Evolutionary conservation across 2,113 vertebrate genomes (phyloP).

Genomic region (Semicossyphus pulcher): DNA sequence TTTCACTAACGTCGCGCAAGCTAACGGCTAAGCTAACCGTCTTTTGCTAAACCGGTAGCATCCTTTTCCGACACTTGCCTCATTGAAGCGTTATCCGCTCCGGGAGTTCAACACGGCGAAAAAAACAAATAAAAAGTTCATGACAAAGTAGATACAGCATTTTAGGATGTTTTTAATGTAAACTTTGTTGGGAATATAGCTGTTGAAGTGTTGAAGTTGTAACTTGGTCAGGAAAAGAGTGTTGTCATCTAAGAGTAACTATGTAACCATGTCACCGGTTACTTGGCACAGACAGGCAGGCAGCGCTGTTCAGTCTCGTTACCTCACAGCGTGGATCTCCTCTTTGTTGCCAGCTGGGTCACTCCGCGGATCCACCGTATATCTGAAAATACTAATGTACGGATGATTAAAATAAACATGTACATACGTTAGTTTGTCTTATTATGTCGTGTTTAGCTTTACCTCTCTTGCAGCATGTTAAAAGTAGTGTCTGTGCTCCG

Average conservation of each 20-base stretch:
- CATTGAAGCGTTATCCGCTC: neutral
- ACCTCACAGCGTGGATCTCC: slow-evolving; percentile 15
- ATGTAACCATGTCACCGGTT: slow-evolving; percentile 8
- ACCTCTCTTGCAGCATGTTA: neutral
- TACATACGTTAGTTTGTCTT: neutral
- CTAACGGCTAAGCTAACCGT: slow-evolving; percentile 65
- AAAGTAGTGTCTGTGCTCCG: slow-evolving; percentile 27
- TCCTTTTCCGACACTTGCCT: slow-evolving; percentile 30
- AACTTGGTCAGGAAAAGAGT: neutral
- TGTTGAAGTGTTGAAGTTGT: neutral
- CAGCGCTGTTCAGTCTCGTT: slow-evolving; percentile 17
- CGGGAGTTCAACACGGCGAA: neutral
- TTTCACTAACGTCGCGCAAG: slow-evolving; percentile 7
- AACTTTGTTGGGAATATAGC: neutral
- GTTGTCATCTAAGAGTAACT: neutral
- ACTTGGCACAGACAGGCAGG: neutral
- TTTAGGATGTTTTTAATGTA: neutral
- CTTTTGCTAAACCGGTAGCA: slow-evolving; percentile 31
- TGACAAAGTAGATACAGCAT: neutral
- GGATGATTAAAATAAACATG: neutral
- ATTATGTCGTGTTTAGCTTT: neutral
- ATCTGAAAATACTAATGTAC: neutral
- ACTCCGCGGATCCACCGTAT: neutral
- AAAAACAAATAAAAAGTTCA: slow-evolving; percentile 14
- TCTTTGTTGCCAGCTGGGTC: slow-evolving; percentile 41